Percentiles rank a stretch among this genome's conserved stretches.
Conservation (phyloP, 2,888 invertebrate genomes). For the Arctia plantaginis region DNA sequence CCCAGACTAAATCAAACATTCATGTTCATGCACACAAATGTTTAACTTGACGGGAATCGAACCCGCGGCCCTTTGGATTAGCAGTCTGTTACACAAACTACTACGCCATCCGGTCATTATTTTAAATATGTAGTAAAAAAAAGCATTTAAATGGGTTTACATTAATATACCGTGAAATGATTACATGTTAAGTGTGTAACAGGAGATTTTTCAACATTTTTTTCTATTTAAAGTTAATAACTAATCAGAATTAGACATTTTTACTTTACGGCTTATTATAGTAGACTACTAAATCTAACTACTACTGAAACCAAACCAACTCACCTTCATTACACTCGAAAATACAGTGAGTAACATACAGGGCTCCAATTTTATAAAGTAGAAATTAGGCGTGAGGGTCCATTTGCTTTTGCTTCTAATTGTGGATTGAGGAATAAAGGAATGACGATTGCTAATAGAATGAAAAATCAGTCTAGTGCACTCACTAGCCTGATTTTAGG, state of each 20-base stretch:
- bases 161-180: background rate
- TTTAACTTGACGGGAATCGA: no score
- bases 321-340: background rate
- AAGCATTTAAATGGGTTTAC: background rate
- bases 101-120: no score
- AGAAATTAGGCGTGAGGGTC: conserved; percentile 2
- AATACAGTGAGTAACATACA: background rate
- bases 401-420: conserved; percentile 16
- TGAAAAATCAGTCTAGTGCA: background rate
- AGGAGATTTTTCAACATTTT: background rate
- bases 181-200: background rate
- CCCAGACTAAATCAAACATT: no score
- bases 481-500: background rate
- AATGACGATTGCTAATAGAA: background rate
- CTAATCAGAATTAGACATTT: background rate
- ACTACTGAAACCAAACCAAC: background rate
- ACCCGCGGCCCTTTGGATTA: no score
- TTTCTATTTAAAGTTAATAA: background rate
- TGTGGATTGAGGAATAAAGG: conserved; percentile 2
- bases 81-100: no score
- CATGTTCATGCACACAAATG: no score
- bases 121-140: no score
- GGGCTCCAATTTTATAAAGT: conserved; percentile 8
- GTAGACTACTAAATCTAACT: background rate
- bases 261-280: background rate